Percentiles rank a stretch among this genome's conserved stretches.
Evolutionary conservation across 1,140 invertebrate genomes (phyloP).

Genomic region (Conus ventricosus): DNA sequence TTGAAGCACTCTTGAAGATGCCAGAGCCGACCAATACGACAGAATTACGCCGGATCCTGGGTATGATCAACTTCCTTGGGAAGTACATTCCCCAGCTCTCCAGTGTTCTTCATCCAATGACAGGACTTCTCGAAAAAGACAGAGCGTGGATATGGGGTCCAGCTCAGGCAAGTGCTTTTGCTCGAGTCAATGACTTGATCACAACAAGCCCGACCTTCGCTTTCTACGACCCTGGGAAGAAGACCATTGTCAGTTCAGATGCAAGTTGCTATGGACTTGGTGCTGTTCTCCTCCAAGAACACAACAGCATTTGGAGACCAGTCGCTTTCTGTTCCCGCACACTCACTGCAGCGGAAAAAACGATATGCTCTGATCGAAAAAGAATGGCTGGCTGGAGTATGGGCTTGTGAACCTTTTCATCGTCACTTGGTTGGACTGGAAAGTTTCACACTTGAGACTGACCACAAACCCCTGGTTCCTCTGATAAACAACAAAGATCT

Average conservation of each 20-base stretch:
- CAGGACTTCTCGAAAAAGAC: background rate
- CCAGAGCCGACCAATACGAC: background rate
- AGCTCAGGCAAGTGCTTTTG: background rate
- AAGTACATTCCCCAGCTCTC: background rate
- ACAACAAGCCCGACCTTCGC: too few species aligned
- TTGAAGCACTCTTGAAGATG: background rate
- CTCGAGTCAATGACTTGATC: too few species aligned
- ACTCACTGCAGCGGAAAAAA: too few species aligned
- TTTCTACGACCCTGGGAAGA: too few species aligned
- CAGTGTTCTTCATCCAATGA: background rate
- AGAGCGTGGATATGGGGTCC: background rate
- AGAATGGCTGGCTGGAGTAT: background rate
- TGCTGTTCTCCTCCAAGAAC: too few species aligned
- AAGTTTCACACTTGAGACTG: background rate
- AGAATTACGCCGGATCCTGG: background rate
- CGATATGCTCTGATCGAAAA: too few species aligned
- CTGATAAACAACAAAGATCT: conserved; percentile 10
- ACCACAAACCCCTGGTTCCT: background rate
- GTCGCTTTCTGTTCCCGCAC: too few species aligned
- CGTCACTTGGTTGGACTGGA: background rate
- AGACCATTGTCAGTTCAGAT: too few species aligned
- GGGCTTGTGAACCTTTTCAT: background rate
- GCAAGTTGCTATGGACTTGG: too few species aligned
- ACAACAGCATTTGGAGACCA: too few species aligned
- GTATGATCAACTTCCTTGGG: background rate